A percentile compares a stretch with the other conserved stretches of the same genome.
phyloP scores from a whole-genome alignment of 2,888 invertebrate genomes.

The Lepidocyrtinus sp. region DNA sequence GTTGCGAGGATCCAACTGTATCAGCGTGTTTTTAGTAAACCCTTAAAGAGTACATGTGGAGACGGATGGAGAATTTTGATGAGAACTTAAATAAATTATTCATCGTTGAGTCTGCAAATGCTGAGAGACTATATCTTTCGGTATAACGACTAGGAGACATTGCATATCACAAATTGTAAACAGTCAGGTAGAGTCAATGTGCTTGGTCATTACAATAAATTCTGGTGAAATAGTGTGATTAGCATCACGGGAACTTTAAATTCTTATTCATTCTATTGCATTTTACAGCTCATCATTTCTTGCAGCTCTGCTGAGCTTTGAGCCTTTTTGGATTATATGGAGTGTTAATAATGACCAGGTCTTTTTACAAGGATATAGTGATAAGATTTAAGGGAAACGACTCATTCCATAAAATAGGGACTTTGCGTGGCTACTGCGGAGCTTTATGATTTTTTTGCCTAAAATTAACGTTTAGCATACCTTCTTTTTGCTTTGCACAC shows the following conservation, averaged over 20 bases:
- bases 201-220: neutral
- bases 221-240: constrained; percentile 5
- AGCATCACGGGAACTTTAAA: constrained; percentile 6
- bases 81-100: no score
- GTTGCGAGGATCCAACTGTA: no score
- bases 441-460: no score
- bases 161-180: neutral
- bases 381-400: constrained; percentile 2
- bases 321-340: constrained; percentile 2
- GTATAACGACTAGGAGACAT: no score
- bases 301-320: neutral
- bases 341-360: constrained; percentile 13
- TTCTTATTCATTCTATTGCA: constrained; percentile 13
- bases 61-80: no score
- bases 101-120: no score
- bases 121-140: no score
- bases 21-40: no score
- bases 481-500: neutral
- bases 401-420: neutral
- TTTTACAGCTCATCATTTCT: constrained; percentile 15
- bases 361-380: neutral
- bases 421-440: neutral
- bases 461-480: constrained; percentile 5
- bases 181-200: neutral
- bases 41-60: no score